Conservation (phyloP, 2,113 vertebrate species). For the Eubucco bourcierii region DNA sequence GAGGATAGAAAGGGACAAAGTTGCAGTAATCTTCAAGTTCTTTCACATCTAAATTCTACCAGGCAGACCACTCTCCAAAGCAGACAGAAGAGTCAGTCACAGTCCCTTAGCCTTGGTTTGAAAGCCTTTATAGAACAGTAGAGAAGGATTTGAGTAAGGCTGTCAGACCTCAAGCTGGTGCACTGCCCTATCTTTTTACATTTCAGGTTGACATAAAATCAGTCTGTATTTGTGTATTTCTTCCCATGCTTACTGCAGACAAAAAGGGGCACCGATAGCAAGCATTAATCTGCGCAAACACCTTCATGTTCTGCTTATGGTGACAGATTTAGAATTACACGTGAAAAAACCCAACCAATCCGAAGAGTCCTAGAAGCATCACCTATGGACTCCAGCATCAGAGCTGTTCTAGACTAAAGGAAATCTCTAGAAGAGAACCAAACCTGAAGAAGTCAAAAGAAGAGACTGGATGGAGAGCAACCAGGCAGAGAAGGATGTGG, state of each 20-base stretch:
- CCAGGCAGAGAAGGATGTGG: no score
- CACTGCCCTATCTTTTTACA: not conserved
- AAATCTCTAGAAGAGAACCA: not conserved
- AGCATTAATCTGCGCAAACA: not conserved
- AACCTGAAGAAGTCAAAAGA: not conserved
- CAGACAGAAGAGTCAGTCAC: constrained; percentile 6
- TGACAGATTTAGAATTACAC: constrained; percentile 9
- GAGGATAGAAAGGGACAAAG: not conserved
- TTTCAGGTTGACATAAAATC: constrained; percentile 16
- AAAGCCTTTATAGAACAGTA: constrained; percentile 34
- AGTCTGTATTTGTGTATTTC: constrained; percentile 4
- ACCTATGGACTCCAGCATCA: not conserved
- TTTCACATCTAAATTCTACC: constrained; percentile 10
- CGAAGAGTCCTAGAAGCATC: not conserved
- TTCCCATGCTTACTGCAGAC: not conserved
- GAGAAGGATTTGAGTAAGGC: not conserved
- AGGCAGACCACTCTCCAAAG: not conserved
- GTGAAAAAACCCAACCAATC: not conserved
- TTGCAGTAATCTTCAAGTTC: not conserved
- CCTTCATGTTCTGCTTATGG: not conserved
- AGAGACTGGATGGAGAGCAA: no score
- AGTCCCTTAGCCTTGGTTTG: constrained; percentile 21
- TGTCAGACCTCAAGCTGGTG: not conserved
- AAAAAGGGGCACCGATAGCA: not conserved
- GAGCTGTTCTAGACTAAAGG: not conserved